Conservation (phyloP, 2,113 vertebrate genomes). For the Scomber scombrus region DNA sequence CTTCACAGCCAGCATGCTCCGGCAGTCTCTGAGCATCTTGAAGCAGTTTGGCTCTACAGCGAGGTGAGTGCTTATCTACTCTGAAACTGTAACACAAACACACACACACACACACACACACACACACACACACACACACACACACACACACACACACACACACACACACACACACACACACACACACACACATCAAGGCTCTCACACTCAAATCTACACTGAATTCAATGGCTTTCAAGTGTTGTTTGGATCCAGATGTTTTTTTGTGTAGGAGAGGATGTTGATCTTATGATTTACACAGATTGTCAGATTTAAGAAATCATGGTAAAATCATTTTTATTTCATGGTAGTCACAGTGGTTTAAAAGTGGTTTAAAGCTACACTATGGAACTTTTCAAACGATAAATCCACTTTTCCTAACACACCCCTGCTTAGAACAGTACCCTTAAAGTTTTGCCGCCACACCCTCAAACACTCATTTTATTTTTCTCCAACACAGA, state of each 20-base stretch:
- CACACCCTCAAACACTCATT: background rate
- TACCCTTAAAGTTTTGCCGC: too few species aligned
- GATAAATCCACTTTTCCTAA: background rate
- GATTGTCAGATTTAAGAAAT: background rate
- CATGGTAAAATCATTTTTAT: background rate
- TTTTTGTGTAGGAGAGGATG: background rate
- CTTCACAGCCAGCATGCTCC: conserved; percentile 78
- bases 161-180: background rate
- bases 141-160: background rate
- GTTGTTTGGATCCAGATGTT: too few species aligned
- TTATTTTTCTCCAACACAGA: background rate
- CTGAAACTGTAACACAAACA: background rate
- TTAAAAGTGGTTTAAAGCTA: too few species aligned
- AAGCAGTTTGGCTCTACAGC: conserved; percentile 78
- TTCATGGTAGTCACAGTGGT: background rate
- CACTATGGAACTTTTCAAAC: too few species aligned
- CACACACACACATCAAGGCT: background rate
- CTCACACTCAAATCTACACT: background rate
- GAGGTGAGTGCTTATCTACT: conserved; percentile 65
- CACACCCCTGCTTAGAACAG: background rate
- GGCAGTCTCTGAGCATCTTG: conserved; percentile 83
- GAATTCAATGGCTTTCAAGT: too few species aligned
- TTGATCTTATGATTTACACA: background rate
- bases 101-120: too few species aligned
- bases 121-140: too few species aligned